A percentile compares a stretch with the other conserved stretches of the same genome.
Conservation (phyloP, 1,140 invertebrate genomes). For the Caligus rogercresseyi region DNA sequence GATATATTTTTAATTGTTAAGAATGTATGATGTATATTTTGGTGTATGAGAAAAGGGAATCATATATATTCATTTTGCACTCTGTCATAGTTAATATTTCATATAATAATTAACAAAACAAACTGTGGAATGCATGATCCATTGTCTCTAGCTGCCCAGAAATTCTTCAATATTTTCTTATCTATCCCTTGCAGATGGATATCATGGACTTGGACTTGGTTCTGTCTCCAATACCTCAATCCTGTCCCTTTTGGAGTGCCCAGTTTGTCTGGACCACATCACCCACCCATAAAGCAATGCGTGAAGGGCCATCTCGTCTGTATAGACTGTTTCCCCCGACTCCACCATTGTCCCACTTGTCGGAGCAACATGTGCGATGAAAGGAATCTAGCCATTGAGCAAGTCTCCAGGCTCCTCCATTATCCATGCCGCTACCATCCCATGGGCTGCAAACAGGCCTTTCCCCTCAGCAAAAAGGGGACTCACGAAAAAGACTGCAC, state of each 20-base stretch:
- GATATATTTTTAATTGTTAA: too few relatives aligned
- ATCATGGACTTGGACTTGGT: conserved; percentile 14
- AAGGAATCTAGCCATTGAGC: conserved; percentile 18
- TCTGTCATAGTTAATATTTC: too few relatives aligned
- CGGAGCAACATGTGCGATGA: conserved; percentile 14
- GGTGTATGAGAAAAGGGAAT: too few relatives aligned
- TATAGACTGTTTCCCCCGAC: conserved; percentile 16
- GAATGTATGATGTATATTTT: too few relatives aligned
- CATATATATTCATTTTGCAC: too few relatives aligned
- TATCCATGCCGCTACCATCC: conserved; percentile 19
- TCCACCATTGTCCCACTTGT: conserved; percentile 18
- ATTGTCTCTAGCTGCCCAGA: background rate
- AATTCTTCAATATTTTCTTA: background rate
- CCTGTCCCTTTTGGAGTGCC: conserved; percentile 41
- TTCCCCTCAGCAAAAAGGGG: conserved; percentile 2
- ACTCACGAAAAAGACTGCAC: conserved; percentile 14
- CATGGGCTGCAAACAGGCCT: conserved; percentile 16
- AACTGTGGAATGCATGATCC: background rate
- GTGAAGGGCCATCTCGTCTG: conserved; percentile 31
- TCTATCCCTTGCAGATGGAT: background rate
- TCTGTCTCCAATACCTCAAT: conserved; percentile 27
- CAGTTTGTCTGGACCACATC: conserved; percentile 39
- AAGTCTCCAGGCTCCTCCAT: conserved; percentile 17
- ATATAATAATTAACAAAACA: too few relatives aligned
- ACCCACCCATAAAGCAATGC: conserved; percentile 42